Evolutionary conservation across 2,797 vertebrate species (phyloP).

Genomic region (Okamejei kenojei): DNA sequence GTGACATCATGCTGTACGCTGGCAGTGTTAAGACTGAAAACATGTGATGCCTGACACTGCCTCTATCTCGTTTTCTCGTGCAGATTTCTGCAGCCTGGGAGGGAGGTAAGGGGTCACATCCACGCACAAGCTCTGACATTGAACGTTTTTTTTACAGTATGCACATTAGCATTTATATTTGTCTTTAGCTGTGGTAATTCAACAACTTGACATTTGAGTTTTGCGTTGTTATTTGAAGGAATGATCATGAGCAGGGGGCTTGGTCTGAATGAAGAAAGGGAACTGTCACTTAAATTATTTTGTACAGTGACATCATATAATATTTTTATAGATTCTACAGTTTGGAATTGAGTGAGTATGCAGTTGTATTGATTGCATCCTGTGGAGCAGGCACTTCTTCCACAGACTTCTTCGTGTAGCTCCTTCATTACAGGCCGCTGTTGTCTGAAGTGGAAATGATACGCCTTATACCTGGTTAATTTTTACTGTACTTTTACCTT

Average conservation of each 20-base stretch:
- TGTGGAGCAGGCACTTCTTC: background rate
- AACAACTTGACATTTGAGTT: background rate
- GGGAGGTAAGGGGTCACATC: slow-evolving; percentile 34
- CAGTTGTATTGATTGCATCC: background rate
- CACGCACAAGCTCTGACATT: background rate
- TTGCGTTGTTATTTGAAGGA: background rate
- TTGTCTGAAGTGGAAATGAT: background rate
- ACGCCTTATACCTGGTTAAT: background rate
- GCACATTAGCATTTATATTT: background rate
- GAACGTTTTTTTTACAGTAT: background rate
- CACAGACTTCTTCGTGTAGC: background rate
- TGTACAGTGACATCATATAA: background rate
- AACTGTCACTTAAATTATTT: background rate
- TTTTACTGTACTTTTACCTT: background rate
- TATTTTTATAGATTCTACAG: background rate
- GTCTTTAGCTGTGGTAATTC: background rate
- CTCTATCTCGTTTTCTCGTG: background rate
- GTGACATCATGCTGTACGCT: slow-evolving; percentile 25
- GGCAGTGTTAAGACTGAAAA: slow-evolving; percentile 29
- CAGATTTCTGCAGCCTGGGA: slow-evolving; percentile 33
- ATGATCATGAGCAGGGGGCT: background rate
- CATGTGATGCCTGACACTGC: slow-evolving; percentile 21
- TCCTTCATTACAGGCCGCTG: background rate
- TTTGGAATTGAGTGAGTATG: slow-evolving; percentile 5
- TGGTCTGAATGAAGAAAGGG: background rate